Conservation (phyloP, 2,797 vertebrate genomes). For the Xenops minutus region DNA sequence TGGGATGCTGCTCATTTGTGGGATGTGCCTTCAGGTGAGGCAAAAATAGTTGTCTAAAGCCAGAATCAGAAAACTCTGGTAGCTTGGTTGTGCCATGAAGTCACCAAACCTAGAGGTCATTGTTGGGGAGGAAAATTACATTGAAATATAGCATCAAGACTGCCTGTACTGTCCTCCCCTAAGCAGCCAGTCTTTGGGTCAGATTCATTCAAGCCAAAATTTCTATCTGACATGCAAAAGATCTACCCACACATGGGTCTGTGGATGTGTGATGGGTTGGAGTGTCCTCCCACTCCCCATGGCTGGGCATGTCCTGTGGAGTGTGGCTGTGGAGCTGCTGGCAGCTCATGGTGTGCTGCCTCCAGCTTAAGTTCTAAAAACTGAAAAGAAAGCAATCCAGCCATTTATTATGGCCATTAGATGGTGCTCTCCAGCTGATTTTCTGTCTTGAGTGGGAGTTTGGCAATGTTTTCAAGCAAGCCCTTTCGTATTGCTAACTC, state of each 20-base stretch:
- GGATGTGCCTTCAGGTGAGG: neutral
- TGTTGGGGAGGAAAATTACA: neutral
- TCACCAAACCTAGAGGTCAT: neutral
- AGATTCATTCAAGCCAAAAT: fast-evolving
- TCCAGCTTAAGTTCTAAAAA: too few relatives aligned
- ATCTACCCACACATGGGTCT: fast-evolving
- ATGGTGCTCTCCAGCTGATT: conserved; percentile 46
- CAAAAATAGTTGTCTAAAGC: neutral
- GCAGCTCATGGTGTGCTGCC: fast-evolving
- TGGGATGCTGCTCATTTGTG: neutral
- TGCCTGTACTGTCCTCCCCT: neutral
- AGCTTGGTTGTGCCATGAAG: neutral
- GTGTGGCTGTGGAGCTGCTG: fast-evolving
- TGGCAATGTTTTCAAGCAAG: neutral
- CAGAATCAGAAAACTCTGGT: neutral
- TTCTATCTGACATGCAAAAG: neutral
- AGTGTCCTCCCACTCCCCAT: neutral
- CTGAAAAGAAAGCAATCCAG: fast-evolving
- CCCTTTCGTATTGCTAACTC: neutral
- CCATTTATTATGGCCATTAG: neutral
- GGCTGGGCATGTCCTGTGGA: fast-evolving
- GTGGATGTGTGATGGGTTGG: fast-evolving
- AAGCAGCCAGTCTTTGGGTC: neutral
- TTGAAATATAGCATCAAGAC: neutral
- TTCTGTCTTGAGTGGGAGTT: neutral